Conservation (phyloP, 2,113 vertebrate species). For the Gallinago undulata region DNA sequence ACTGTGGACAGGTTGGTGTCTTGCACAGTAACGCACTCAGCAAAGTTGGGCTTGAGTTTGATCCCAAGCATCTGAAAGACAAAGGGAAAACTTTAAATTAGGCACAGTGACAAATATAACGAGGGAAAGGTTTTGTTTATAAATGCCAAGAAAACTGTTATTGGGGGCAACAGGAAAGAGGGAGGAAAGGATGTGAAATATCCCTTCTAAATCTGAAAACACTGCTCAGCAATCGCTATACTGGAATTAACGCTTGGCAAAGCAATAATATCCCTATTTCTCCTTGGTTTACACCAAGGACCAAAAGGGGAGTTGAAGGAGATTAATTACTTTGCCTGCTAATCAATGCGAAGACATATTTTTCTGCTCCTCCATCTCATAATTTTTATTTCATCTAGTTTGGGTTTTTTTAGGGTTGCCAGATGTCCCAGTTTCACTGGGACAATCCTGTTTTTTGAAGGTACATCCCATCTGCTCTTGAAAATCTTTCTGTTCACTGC, state of each 20-base stretch:
- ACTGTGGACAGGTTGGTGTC: background rate
- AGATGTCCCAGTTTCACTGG: conserved; percentile 77
- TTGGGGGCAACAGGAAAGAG: background rate
- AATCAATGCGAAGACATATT: conserved; percentile 79
- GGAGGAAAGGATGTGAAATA: conserved; percentile 6
- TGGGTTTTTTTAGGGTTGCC: conserved; percentile 73
- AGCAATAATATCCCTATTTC: conserved; percentile 37
- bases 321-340: conserved; percentile 73
- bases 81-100: background rate
- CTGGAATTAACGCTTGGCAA: conserved; percentile 48
- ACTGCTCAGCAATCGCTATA: conserved; percentile 36
- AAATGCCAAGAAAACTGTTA: background rate
- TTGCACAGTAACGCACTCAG: background rate
- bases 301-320: conserved; percentile 68
- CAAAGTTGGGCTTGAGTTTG: background rate
- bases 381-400: conserved; percentile 79
- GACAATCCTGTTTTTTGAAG: conserved; percentile 77
- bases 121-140: background rate
- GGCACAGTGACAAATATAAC: background rate
- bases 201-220: conserved; percentile 45
- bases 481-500: conserved; percentile 76
- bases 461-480: conserved; percentile 77
- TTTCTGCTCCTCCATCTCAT: conserved; percentile 73
- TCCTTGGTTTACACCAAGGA: conserved; percentile 64
- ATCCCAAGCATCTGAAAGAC: background rate